These are phyloP conservation scores for Ooceraea biroi DNA, from an alignment of 1,140 invertebrate species.

Conservation along the genomic window DNA sequence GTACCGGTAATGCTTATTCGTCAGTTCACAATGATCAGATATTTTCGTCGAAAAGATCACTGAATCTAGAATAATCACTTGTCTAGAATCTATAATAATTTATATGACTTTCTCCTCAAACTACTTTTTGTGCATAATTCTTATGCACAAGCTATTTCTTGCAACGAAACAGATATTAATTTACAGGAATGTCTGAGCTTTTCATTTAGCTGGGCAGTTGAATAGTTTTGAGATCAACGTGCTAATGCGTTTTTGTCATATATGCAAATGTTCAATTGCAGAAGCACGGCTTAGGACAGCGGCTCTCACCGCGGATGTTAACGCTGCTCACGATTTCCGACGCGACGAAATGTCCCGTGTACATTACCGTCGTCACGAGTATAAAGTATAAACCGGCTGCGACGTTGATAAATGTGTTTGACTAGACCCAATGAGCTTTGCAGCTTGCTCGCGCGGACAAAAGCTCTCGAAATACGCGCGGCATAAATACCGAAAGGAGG, in stretches of 20 bases:
- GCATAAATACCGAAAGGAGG: slow-evolving; percentile 72
- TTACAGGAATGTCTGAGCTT: background rate
- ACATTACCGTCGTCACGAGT: slow-evolving; percentile 30
- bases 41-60: background rate
- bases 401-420: slow-evolving; percentile 70
- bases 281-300: background rate
- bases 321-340: background rate
- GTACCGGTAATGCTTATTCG: slow-evolving; percentile 9
- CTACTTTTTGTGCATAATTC: background rate
- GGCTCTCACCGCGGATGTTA: slow-evolving; percentile 7
- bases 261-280: background rate
- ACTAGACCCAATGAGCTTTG: slow-evolving; percentile 69
- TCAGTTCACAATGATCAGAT: slow-evolving; percentile 18
- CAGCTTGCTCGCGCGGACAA: slow-evolving; percentile 57
- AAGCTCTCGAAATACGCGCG: slow-evolving; percentile 70
- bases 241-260: background rate
- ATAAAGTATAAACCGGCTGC: slow-evolving; percentile 34
- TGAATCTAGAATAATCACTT: no score
- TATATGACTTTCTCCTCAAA: no score
- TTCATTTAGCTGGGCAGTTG: background rate
- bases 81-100: background rate
- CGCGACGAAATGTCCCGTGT: slow-evolving; percentile 14
- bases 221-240: background rate
- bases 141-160: background rate
- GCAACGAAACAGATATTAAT: background rate